A percentile compares a stretch with the other conserved stretches of the same genome.
Conservation (phyloP, 2,113 vertebrate species). For the Collichthys lucidus region DNA sequence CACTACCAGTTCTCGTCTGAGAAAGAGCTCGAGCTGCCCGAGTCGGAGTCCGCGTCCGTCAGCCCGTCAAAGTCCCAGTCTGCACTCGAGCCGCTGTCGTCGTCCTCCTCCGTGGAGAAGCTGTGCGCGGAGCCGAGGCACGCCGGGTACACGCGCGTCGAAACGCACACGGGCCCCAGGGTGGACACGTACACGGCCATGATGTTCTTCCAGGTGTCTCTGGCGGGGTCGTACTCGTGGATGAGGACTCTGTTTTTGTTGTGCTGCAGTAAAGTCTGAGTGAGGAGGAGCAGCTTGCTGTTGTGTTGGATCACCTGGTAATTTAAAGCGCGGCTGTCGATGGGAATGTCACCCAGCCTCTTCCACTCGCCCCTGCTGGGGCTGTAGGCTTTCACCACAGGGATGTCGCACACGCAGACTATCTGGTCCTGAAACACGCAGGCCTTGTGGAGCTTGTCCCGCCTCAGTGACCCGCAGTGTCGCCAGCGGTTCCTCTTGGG, state of each 20-base stretch:
- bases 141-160: slow-evolving; percentile 87
- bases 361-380: slow-evolving; percentile 89
- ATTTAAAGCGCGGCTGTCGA: slow-evolving; percentile 88
- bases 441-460: slow-evolving; percentile 90
- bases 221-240: slow-evolving; percentile 87
- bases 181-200: slow-evolving; percentile 88
- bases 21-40: slow-evolving; percentile 90
- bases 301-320: slow-evolving; percentile 89
- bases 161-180: slow-evolving; percentile 87
- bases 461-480: slow-evolving; percentile 87
- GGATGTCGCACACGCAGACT: slow-evolving; percentile 90
- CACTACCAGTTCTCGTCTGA: slow-evolving; percentile 88
- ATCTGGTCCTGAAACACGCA: slow-evolving; percentile 92
- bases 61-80: slow-evolving; percentile 91
- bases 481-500: slow-evolving; percentile 89
- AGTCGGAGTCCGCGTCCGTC: slow-evolving; percentile 89
- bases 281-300: slow-evolving; percentile 87
- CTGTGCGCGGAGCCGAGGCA: slow-evolving; percentile 88
- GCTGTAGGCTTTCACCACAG: slow-evolving; percentile 90
- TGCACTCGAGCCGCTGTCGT: slow-evolving; percentile 90
- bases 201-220: slow-evolving; percentile 87
- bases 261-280: slow-evolving; percentile 87
- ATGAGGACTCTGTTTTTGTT: slow-evolving; percentile 90
- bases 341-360: slow-evolving; percentile 87
- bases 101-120: slow-evolving; percentile 90